phyloP scores from a whole-genome alignment of 1,140 invertebrate species.

The Zelostemma sp. region DNA sequence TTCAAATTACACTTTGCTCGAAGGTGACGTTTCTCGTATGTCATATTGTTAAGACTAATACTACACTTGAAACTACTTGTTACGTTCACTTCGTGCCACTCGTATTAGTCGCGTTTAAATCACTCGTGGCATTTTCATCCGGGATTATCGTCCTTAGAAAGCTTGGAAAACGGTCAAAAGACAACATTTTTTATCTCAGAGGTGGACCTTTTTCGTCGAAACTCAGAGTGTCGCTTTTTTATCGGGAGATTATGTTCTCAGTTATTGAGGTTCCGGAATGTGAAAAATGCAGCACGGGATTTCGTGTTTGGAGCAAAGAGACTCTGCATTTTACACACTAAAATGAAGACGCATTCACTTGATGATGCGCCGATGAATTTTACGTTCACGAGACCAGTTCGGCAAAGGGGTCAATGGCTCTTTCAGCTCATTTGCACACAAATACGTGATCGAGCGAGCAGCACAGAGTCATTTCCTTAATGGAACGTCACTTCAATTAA shows the following conservation, averaged over 20 bases:
- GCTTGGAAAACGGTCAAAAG: too few relatives aligned
- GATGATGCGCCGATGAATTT: constrained; percentile 2
- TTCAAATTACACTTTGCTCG: background rate
- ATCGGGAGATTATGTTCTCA: too few relatives aligned
- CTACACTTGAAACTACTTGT: background rate
- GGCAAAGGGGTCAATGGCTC: constrained; percentile 1
- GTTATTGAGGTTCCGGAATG: too few relatives aligned
- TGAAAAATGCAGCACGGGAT: too few relatives aligned
- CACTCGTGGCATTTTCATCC: background rate
- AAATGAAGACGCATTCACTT: constrained; percentile 4
- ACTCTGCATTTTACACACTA: too few relatives aligned
- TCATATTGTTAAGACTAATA: background rate
- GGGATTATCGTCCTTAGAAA: too few relatives aligned
- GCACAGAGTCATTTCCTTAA: background rate
- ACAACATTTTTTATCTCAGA: too few relatives aligned
- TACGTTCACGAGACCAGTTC: background rate
- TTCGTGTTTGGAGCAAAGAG: too few relatives aligned
- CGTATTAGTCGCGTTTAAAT: background rate
- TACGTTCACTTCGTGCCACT: background rate
- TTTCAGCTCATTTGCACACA: constrained; percentile 8
- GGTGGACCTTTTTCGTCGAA: too few relatives aligned
- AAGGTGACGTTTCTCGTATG: background rate
- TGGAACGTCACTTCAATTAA: too few relatives aligned
- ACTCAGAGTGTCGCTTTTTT: too few relatives aligned
- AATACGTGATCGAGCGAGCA: background rate